Evolutionary conservation across 2,113 vertebrate species (phyloP), one percentile per base, ranked within the genome.

Genomic region (Rhinoderma darwinii): DNA sequence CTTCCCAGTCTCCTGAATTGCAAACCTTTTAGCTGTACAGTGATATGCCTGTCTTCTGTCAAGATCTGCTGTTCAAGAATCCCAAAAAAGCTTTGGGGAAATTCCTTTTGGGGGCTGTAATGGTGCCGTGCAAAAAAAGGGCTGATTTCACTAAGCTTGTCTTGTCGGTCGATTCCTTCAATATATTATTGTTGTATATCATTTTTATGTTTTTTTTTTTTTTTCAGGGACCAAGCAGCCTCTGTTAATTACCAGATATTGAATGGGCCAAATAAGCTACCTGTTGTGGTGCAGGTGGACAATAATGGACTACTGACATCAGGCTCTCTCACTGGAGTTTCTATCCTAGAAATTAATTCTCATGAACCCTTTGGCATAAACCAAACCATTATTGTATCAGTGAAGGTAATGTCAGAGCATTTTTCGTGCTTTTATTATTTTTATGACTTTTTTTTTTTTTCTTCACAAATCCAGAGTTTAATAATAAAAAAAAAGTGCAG

Each of bases 261-360:
- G 77, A 94, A 96, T 3, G 95, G 89, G 43, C 93, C 96, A 0
- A 95, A 96, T 56, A 94, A 94, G 88, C 75, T 86, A 77, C 92
- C 95, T n/a, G 89, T 97, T 0, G 93, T 97, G 43, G 93, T 97
- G 43, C 94, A 94, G 47, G 90, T 97, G 0, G 96, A 98, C 39
- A 94, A 96, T 75, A 96, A 95, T 81, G 98, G 98, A 76, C 89
- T 95, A 47, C 94, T 99, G 41, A 92, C 82, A 0, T 96, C 98
- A 0, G 94, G 96, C 0, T 94, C 97, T 2, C 90, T 93, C 32
- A 94, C 96, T 0, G 98, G 98, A 56, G 91, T 89, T 0, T 96
- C 97, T 25, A 95, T 94, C 0, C 89, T 99, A 3, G 94, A 97
- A 91, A 92, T 99, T 83, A 95, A 93, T 75, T 96, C 96, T 0